These are phyloP conservation scores for Corvus moneduloides DNA, from an alignment of 2,113 vertebrate species.

Conservation along the genomic window DNA sequence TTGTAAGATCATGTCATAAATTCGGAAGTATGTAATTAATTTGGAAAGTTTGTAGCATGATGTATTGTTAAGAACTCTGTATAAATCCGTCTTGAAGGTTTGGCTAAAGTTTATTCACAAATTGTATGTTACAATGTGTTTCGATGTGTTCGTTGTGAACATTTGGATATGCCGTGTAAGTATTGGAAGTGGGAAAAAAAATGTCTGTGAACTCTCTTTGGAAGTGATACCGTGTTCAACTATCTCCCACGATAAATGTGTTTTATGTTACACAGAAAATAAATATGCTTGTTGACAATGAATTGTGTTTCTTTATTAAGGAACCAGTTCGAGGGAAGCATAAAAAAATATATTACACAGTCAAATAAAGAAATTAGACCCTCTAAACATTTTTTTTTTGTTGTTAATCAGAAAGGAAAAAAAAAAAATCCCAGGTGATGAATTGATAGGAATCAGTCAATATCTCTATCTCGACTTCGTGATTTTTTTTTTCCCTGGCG, in stretches of 20 bases:
- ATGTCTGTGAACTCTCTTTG: conserved; percentile 41
- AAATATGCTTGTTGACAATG: conserved; percentile 70
- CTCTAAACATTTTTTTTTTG: neutral
- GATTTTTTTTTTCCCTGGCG: neutral
- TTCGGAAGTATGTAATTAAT: conserved; percentile 65
- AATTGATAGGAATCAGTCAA: conserved; percentile 32
- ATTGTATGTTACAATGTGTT: conserved; percentile 70
- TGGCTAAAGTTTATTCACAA: conserved; percentile 60
- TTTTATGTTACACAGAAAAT: conserved; percentile 73
- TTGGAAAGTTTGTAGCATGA: conserved; percentile 77
- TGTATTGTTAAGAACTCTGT: conserved; percentile 71
- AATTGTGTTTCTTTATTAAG: conserved; percentile 42
- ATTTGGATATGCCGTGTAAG: conserved; percentile 59
- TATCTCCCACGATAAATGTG: conserved; percentile 66
- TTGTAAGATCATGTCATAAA: conserved; percentile 70
- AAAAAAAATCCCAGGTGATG: neutral
- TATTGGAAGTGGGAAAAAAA: conserved; percentile 48
- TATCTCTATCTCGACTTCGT: neutral
- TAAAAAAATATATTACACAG: neutral
- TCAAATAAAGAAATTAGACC: neutral
- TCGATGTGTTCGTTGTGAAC: conserved; percentile 65
- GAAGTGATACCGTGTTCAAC: conserved; percentile 56
- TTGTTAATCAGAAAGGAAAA: neutral
- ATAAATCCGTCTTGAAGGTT: conserved; percentile 62
- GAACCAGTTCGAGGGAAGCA: neutral